Evolutionary conservation across 2,113 vertebrate genomes (phyloP), one percentile per base, ranked within the genome.

Genomic region (Haliaeetus leucogaster): DNA sequence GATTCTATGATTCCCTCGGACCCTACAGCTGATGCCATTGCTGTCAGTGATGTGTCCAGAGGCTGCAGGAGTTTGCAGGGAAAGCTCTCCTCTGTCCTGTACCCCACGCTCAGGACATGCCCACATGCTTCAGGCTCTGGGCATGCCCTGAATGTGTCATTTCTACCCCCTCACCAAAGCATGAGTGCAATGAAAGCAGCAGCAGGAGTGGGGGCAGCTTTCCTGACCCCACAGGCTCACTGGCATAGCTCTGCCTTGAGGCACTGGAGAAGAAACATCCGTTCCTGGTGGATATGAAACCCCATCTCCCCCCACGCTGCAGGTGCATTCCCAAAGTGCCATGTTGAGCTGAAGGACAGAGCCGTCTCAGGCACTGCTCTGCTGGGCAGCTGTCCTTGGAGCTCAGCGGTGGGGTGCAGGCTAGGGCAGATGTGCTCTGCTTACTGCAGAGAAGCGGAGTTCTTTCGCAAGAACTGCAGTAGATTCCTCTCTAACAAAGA

Each of bases 51-150:
- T 93, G 95, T 96, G 97, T 98, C 97, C 97, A 97, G 98, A 98
- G 97, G 98, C 93, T 96, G 94, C 93, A 92, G 86, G 88, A 88
- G 61, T 92, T 61, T 76, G 96, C 92, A 34, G 34, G n/a, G 63
- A 94, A 91, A 96, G 95, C 90, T 73, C 40, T 40, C 76, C 15
- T 65, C 58, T 80, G 91, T 83, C 97, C 61, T 95, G 30, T 84
- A 90, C 86, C 83, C 96, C 96, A 92, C 90, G 96, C 95, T 94
- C 97, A 98, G 98, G 98, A 98, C 98, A 92, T 98, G 98, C 96
- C 52, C 97, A 98, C 97, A 96, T 98, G 98, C 98, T 98, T 98
- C 98, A 98, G 97, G 94, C 96, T 95, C 86, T 96, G 93, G 96
- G 98, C 97, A 96, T 94, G 97, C 97, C 96, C 97, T 89, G 96